Evolutionary conservation across 1,140 invertebrate genomes (phyloP).

Genomic region (Stegodyphus mimosarum): DNA sequence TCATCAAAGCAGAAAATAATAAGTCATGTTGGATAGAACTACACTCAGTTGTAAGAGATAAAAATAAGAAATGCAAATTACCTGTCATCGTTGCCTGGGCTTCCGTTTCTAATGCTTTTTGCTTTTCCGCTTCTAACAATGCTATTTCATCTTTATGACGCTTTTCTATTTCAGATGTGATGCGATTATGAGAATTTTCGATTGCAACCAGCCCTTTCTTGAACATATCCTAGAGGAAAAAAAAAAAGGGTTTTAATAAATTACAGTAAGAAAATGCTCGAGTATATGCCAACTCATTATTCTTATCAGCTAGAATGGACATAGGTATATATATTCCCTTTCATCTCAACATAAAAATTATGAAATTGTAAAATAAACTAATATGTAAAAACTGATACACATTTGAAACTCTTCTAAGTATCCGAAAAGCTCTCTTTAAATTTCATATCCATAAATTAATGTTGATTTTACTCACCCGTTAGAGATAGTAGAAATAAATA

Average conservation of each 20-base stretch:
- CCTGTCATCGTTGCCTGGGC: constrained; percentile 76
- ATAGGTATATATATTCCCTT: no score
- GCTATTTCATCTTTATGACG: constrained; percentile 83
- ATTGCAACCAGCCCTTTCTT: constrained; percentile 87
- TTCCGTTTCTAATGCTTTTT: constrained; percentile 90
- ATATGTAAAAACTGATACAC: no score
- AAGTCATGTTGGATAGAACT: no score
- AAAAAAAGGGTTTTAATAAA: neutral
- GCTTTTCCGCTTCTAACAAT: constrained; percentile 81
- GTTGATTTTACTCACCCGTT: no score
- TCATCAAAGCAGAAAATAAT: no score
- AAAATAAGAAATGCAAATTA: constrained; percentile 48
- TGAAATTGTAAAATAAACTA: no score
- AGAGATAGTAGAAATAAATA: no score
- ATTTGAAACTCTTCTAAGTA: no score
- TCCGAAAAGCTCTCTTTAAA: no score
- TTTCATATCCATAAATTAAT: no score
- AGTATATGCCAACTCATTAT: neutral
- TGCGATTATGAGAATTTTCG: constrained; percentile 88
- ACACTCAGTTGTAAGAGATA: no score
- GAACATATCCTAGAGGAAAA: constrained; percentile 75
- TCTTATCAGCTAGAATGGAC: neutral
- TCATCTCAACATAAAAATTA: no score
- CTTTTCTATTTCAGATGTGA: constrained; percentile 85
- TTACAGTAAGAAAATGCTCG: neutral